Evolutionary conservation across 1,140 invertebrate species (phyloP), one percentile per base, ranked within the genome.

Genomic region (Brachionus manjavacas): DNA sequence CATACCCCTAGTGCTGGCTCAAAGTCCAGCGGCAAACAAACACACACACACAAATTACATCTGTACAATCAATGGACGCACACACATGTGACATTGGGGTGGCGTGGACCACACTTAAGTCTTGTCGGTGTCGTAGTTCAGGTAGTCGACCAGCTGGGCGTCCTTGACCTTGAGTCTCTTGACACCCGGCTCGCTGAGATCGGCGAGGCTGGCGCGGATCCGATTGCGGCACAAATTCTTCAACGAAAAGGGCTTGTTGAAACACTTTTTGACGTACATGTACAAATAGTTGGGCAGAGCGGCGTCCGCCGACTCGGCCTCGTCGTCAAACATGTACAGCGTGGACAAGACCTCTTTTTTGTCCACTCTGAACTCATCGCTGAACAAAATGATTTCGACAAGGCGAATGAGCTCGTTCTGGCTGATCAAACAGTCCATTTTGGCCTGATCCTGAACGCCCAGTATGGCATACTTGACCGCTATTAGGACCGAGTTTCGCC

Each of bases 181-280:
- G 39, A 72, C 16, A 1, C 2, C 4, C 1, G 31, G 0, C 68
- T 72, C 68, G 16, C 16, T 6, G 1, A 41, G n/a, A 6, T 72
- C 68, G 12, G 16, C 3, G 4, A 43, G 39, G 23, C 68, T 41
- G 1, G 35, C 3, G 41, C 72, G 41, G 4, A 76, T 25, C 46
- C 46, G 25, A 49, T 49, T 49, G 8, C 72, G 72, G n/a, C 72
- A 76, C 72, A 76, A 49, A 49, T 76, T 76, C n/a, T 76, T 76
- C 46, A 76, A 49, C 23, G 43, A 52, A 25, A 49, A 49, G 16
- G 72, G 72, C 20, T 76, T 76, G 11, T 11, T 25, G 20, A 76
- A 76, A 46, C 7, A 76, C 25, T 76, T 76, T 28, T 49, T 76
- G 23, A 76, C 23, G 43, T 25, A 76, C 8, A 8, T 76, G 25